Base-by-base conservation (phyloP, 2,113 vertebrate genomes). In the Condylura cristata region DNA sequence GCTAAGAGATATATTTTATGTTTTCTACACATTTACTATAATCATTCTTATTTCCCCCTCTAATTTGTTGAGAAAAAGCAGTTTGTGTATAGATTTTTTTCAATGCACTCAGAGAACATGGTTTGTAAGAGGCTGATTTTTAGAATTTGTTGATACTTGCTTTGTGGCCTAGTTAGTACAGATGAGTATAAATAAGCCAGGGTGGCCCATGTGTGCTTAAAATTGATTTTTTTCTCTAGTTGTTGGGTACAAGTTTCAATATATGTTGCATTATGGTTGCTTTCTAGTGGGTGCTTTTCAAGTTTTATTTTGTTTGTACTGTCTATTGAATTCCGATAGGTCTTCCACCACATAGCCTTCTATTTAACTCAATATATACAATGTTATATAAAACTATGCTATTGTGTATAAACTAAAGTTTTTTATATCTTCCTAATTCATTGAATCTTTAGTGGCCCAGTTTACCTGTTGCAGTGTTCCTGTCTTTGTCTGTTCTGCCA, bases 381-480 rank as follows among this genome's bases (percentile, higher is more conserved):
- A 26, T 26, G 18, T 11, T 44, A 71, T 24, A 70, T 20, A 9
- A 70, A 37, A 9, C 66, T 70, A 39, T 41, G 56, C 63, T 94
- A 41, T 90, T 51, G 18, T 68, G 28, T 53, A 8, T 65, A 6
- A 92, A 74, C 53, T 58, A 51, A 90, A 82, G 44, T 75, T 34
- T 92, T 96, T 90, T 28, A 37, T 81, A 81, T 78, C 89, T 90
- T 93, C 65, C 32, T 53, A 39, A 8, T 71, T 90, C 71, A 46
- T 41, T 60, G 76, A 95, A 32, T 84, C 41, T 61, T 39, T 30
- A 71, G 7, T 44, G 86, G 7, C 37, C 20, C 12, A 41, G n/a
- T 84, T 65, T 88, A 37, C 39, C 86, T 61, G 28, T 53, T 61
- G 28, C 51, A 9, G 41, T 74, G 41, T 44, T 86, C 78, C 32